These are phyloP conservation scores for Lacanobia wlatinum DNA, from an alignment of 2,888 invertebrate genomes.

Conservation along the genomic window DNA sequence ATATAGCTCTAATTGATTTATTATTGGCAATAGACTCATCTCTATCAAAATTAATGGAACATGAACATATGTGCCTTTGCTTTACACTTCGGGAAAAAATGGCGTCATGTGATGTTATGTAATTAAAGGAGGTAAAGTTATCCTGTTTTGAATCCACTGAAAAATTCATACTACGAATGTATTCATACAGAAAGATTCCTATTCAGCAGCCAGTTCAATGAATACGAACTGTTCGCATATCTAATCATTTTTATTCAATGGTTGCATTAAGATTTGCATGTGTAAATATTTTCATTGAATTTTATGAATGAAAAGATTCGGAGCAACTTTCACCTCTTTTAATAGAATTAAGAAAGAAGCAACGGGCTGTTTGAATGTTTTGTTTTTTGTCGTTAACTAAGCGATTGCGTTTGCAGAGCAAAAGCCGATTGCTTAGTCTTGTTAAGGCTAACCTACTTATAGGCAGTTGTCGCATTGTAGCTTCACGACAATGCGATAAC, in stretches of 20 bases:
- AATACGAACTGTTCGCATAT: constrained; percentile 6
- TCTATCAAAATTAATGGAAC: too few species aligned
- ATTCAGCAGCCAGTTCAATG: constrained; percentile 13
- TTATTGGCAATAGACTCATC: too few species aligned
- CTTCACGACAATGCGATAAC: too few species aligned
- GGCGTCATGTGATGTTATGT: not conserved
- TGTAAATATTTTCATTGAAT: constrained; percentile 5
- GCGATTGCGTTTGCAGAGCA: too few species aligned
- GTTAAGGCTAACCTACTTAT: too few species aligned
- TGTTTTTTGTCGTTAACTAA: not conserved
- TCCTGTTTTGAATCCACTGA: not conserved
- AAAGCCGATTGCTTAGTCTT: too few species aligned
- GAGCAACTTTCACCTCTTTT: not conserved
- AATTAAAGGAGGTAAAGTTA: not conserved
- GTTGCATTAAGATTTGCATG: not conserved
- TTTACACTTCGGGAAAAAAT: too few species aligned
- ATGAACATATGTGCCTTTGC: too few species aligned
- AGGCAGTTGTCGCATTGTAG: too few species aligned
- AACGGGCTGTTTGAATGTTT: not conserved
- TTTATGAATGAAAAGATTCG: not conserved
- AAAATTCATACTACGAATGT: constrained; percentile 5
- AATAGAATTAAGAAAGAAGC: not conserved
- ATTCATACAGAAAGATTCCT: constrained; percentile 5
- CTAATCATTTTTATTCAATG: constrained; percentile 20
- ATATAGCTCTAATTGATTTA: too few species aligned